These are phyloP conservation scores for Lasioglossum baleicum DNA, from an alignment of 1,140 invertebrate species.

Conservation along the genomic window DNA sequence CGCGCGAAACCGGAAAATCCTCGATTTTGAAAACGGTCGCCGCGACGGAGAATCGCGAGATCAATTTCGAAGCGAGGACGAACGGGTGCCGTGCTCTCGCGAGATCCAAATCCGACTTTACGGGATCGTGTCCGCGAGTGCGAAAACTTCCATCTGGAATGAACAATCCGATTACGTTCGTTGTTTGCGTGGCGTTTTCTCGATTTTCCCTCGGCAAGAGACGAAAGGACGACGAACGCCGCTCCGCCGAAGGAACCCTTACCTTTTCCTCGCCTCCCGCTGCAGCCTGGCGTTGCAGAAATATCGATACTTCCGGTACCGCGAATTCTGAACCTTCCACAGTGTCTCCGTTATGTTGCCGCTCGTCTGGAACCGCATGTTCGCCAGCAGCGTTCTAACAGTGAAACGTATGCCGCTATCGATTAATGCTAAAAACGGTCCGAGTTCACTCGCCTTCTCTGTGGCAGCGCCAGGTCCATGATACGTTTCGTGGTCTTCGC, in stretches of 20 bases:
- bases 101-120: conserved; percentile 45
- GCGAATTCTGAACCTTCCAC: conserved; percentile 61
- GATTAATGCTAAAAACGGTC: background rate
- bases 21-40: no score
- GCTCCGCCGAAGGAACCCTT: background rate
- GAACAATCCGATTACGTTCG: conserved; percentile 39
- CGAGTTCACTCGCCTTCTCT: conserved; percentile 36
- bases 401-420: background rate
- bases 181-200: background rate
- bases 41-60: no score
- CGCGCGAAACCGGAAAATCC: background rate
- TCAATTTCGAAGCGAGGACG: background rate
- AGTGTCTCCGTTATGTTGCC: conserved; percentile 52
- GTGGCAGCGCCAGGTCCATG: conserved; percentile 68
- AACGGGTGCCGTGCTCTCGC: background rate
- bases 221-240: background rate
- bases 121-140: conserved; percentile 16
- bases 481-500: conserved; percentile 63
- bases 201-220: background rate
- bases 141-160: conserved; percentile 13
- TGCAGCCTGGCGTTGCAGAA: conserved; percentile 67
- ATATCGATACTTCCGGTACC: conserved; percentile 70
- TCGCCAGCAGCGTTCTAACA: conserved; percentile 37
- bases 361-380: conserved; percentile 38
- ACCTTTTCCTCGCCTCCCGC: conserved; percentile 51